Evolutionary conservation across 2,797 vertebrate genomes (phyloP), one percentile per base, ranked within the genome.

Genomic region (Anguilla megastoma): DNA sequence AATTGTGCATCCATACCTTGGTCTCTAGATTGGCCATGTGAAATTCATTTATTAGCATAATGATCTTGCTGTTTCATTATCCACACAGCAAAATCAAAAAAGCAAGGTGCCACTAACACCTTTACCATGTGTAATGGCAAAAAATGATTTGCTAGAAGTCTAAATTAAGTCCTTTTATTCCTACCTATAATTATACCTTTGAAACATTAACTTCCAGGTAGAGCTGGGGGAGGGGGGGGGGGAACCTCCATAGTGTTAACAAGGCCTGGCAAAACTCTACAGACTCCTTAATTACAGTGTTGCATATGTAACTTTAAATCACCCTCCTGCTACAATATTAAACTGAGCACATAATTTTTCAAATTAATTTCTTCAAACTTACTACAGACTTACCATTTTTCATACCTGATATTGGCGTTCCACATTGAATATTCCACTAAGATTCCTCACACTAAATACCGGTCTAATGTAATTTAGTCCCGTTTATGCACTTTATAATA

Each of bases 91-190:
- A 95, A 95, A 96, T 95, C 93, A 95, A 94, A 94, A 95, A 94
- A 95, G 95, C 94, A 95, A 94, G 94, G 91, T 92, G 92, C 95
- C 94, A 96, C 95, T 96, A 96, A 95, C 94, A 96, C 94, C 94
- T 95, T 95, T 95, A 95, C 94, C 93, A 92, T 93, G 91, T 95
- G 93, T 95, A 95, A 96, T 94, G 91, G 93, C 92, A 95, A 91
- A 95, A 96, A 95, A 94, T 95, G 93, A 96, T 96, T 95, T 94
- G 94, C 94, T 95, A 93, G 91, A 94, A 91, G 90, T 94, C 95
- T 94, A 93, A 95, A 96, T 96, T 95, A 96, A 92, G 92, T 6
- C 92, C 90, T 90, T 93, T 95, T 95, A 91, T 95, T 92, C 90
- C 89, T 93, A 87, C 93, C 92, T 94, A 92, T 95, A 95, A 96